Base-by-base conservation (phyloP, 2,888 invertebrate genomes). In the Caenorhabditis imperialis region DNA sequence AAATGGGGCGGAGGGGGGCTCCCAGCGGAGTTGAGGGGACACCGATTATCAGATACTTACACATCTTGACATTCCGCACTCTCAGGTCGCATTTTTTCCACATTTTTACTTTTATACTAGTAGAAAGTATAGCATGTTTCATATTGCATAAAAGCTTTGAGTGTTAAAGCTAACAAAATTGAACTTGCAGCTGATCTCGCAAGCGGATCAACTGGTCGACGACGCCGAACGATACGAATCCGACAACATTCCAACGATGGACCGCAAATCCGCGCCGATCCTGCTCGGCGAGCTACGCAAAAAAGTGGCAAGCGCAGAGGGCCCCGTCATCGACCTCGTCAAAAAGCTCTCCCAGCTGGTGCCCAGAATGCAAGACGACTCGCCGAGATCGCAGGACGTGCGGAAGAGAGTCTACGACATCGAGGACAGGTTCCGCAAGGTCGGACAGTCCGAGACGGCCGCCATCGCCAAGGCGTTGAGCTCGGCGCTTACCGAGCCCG, bases 341-440 rank as follows among this genome's bases (percentile, higher is more conserved):
- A 75, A 79, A n/a, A 77, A 74, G 6, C 51, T 77, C 16, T 79
- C 75, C 1, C 54, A 63, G 30, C 16, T 80, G 20, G 74, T 81
- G 1, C 77, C 78, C 5, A 40, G 79, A 30, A 61, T 81, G 79
- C 67, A 70, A 55, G 81, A 81, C 16, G 67, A 71, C 22, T 73
- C 75, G 14, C 55, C 54, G 42, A 69, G 47, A 33, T 65, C 76
- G 7, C 58, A 60, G 14, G 54, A 53, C 25, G 38, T 79, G 20
- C 50, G 75, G 1, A 44, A 57, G n/a, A 42, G 67, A 18, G 79
- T 79, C 18, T 61, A 76, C 30, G 72, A 61, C 6, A 55, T 75
- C 10, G 79, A 79, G 45, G 77, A 77, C 20, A 20, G 73, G 23
- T 77, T 73, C 51, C 27, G 74, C 14, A 67, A 57, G 35, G 61